Conservation (phyloP, 1,140 invertebrate genomes). For the Colletes gigas region DNA sequence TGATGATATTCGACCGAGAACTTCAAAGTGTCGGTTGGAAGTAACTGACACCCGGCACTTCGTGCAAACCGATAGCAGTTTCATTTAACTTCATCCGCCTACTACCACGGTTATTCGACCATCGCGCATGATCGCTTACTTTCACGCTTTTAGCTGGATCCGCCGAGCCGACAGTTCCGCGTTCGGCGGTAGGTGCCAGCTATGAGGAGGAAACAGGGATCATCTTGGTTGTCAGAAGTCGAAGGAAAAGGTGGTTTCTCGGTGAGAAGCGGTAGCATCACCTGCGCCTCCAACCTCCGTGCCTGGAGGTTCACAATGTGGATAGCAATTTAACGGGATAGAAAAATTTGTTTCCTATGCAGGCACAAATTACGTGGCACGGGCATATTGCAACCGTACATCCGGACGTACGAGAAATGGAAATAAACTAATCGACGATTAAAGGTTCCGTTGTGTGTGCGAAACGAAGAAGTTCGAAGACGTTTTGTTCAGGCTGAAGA, state of each 20-base stretch:
- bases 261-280: slow-evolving; percentile 28
- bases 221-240: slow-evolving; percentile 37
- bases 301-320: slow-evolving; percentile 42
- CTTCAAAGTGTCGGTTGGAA: slow-evolving; percentile 1
- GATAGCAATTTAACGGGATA: slow-evolving; percentile 51
- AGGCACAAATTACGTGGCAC: slow-evolving; percentile 31
- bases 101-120: not conserved
- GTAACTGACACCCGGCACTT: slow-evolving; percentile 4
- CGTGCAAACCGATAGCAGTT: slow-evolving; percentile 20
- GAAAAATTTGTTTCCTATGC: slow-evolving; percentile 19
- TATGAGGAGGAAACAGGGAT: slow-evolving; percentile 36
- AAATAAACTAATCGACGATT: not conserved
- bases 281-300: slow-evolving; percentile 25
- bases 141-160: slow-evolving; percentile 19
- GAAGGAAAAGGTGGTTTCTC: slow-evolving; percentile 17
- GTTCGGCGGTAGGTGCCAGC: not conserved
- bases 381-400: not conserved
- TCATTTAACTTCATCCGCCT: slow-evolving; percentile 37
- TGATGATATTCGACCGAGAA: not conserved
- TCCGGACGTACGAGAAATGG: not conserved
- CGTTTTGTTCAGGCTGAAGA: no score
- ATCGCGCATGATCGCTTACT: slow-evolving; percentile 37
- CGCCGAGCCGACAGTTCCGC: slow-evolving; percentile 24
- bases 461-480: no score
- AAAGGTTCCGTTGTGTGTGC: not conserved